Conservation (phyloP, 2,888 invertebrate species). For the Philopedon plagiatum region DNA sequence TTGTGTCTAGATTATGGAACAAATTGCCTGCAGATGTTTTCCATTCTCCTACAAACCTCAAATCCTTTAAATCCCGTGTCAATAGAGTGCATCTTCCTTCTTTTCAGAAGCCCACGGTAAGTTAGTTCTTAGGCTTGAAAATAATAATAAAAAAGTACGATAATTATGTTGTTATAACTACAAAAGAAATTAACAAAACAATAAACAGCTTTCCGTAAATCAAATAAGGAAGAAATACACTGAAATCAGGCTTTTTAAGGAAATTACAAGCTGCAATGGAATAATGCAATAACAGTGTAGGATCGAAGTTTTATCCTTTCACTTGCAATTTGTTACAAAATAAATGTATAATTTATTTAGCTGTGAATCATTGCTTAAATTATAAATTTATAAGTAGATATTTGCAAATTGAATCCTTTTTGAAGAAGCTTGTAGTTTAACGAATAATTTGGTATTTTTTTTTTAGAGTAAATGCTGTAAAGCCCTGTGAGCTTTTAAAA, state of each 20-base stretch:
- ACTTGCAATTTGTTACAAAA: constrained; percentile 18
- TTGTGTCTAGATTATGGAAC: no score
- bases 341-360: constrained; percentile 5
- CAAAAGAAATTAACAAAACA: neutral
- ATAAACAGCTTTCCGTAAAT: constrained; percentile 1
- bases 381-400: neutral
- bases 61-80: no score
- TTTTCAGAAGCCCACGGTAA: no score
- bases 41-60: no score
- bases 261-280: constrained; percentile 15
- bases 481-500: no score
- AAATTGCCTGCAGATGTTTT: no score
- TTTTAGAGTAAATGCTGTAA: no score
- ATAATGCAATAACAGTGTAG: constrained; percentile 26
- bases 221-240: constrained; percentile 1
- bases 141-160: no score
- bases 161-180: no score
- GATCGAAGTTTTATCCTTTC: constrained; percentile 27
- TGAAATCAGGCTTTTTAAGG: constrained; percentile 11
- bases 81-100: no score
- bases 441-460: neutral
- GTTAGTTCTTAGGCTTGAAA: no score
- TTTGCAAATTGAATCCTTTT: neutral
- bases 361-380: constrained; percentile 10
- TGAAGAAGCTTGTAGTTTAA: no score